Evolutionary conservation across 1,140 invertebrate species (phyloP), one percentile per base, ranked within the genome.

Genomic region (Amyelois transitella): DNA sequence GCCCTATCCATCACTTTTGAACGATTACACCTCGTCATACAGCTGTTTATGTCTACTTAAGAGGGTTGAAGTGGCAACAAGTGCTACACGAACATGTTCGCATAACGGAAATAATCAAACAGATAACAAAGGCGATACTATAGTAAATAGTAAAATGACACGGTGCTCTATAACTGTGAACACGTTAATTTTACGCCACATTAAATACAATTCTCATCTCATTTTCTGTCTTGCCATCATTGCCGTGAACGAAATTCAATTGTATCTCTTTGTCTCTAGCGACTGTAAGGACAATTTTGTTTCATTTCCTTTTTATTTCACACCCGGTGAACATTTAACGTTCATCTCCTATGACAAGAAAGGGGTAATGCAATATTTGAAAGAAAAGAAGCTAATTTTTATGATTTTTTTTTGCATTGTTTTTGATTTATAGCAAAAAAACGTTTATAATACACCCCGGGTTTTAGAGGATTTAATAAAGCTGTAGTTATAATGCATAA

Each of bases 11-110:
- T 57, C 61, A 60, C 56, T 60, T 62, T 55, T 65, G 53, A 65
- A 38, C 51, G 59, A 64, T 60, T 55, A 66, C 58, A 54, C 20
- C 45, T 52, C 47, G 54, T 43, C 21, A 25, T 51, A 24, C 59
- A 22, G 45, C 56, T 61, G 57, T 59, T 64, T 38, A 72, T 32
- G 51, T 70, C 60, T 62, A 61, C 58, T 64, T 62, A 57, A 58
- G 58, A 51, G 55, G 55, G 38, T 53, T 53, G 28, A n/a, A 52
- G 21, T 22, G 18, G 49, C 60, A 62, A 60, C 52, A 68, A 62
- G 62, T 64, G 55, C 48, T 49, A 49, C 20, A 49, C 47, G 12
- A 7, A 17, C 20, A n/a, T 28, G 38, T 56, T 56, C 52, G 53
- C 57, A 51, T 60, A 48, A 18, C 53, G 48, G 58, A 58, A 44